phyloP scores from a whole-genome alignment of 2,113 vertebrate genomes.

The Neofelis nebulosa region DNA sequence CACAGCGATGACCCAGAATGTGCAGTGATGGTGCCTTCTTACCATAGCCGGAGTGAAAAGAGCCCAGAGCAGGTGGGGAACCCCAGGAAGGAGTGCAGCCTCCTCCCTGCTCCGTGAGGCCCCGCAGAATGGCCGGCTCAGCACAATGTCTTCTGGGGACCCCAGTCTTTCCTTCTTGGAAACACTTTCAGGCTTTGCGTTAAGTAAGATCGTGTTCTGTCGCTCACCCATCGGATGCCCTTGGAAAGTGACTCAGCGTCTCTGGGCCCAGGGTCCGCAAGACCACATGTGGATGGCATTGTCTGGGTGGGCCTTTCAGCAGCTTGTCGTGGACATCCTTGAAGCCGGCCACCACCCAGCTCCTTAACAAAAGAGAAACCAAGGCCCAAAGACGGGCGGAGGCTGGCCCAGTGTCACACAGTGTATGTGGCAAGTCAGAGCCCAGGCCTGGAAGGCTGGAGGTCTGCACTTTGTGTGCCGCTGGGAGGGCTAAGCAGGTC shows the following conservation, averaged over 20 bases:
- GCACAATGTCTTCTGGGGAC: background rate
- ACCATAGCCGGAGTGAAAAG: background rate
- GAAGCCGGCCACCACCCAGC: background rate
- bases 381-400: background rate
- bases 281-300: background rate
- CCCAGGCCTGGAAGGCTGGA: background rate
- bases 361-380: background rate
- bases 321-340: background rate
- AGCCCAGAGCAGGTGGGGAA: background rate
- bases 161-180: background rate
- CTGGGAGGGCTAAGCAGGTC: background rate
- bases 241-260: background rate
- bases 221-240: background rate
- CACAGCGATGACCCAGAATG: background rate
- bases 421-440: background rate
- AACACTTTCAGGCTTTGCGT: background rate
- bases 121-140: background rate
- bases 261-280: background rate
- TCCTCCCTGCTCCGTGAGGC: accelerated
- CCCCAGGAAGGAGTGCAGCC: accelerated
- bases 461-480: background rate
- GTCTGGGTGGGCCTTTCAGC: background rate
- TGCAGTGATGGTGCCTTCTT: too few relatives aligned
- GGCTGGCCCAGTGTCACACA: background rate
- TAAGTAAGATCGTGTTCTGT: background rate